Conservation (phyloP, 2,797 vertebrate genomes). For the Mormyrus hasselquistii region DNA sequence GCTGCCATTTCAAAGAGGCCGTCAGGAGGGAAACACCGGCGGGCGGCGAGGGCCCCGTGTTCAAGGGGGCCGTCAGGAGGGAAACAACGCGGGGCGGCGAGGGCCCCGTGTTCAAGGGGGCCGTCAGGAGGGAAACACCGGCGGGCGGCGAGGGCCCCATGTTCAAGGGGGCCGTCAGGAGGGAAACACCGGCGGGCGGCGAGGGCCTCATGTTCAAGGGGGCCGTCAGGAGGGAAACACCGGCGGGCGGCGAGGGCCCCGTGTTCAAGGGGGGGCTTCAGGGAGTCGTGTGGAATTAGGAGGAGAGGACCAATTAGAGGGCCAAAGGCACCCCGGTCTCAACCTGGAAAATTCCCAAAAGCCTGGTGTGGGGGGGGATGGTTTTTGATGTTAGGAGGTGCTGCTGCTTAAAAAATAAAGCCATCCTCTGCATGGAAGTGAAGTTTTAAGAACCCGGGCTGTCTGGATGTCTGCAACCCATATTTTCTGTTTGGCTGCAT, state of each 20-base stretch:
- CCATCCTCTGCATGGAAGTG: not conserved
- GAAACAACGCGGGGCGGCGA: too few species aligned
- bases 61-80: not conserved
- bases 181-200: too few species aligned
- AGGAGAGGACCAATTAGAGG: too few species aligned
- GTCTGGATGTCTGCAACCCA: not conserved
- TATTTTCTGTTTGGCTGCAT: not conserved
- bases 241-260: too few species aligned
- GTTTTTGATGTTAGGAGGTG: not conserved
- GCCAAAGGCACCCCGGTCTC: not conserved
- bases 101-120: not conserved
- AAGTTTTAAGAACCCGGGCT: not conserved
- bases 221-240: too few species aligned
- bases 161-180: not conserved
- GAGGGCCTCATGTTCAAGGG: too few species aligned
- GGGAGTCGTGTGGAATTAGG: too few species aligned
- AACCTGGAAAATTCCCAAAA: not conserved
- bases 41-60: not conserved
- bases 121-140: not conserved
- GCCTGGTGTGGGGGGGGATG: not conserved
- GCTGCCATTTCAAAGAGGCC: not conserved
- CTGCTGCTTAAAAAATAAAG: not conserved
- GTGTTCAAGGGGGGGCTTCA: too few species aligned
- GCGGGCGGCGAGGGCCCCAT: not conserved
- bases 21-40: not conserved